Percentiles rank a stretch among this genome's conserved stretches.
Conservation (phyloP, 2,888 invertebrate genomes). For the Helicoverpa assulta region DNA sequence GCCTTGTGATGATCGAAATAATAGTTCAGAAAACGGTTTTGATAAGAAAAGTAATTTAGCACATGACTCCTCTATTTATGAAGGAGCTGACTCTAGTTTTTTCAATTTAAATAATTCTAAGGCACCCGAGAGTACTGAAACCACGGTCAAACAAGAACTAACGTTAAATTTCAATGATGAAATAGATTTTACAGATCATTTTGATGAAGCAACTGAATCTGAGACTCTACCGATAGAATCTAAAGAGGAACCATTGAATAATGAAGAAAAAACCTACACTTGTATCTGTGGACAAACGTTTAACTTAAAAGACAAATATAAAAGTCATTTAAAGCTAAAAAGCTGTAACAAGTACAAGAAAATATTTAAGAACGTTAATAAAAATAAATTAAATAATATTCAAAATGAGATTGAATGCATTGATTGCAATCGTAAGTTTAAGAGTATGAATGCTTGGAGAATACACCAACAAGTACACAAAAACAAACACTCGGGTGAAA, state of each 20-base stretch:
- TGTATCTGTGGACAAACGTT: slow-evolving; percentile 59
- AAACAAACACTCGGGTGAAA: neutral
- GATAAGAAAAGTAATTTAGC: slow-evolving; percentile 44
- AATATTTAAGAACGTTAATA: slow-evolving; percentile 44
- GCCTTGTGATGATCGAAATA: slow-evolving; percentile 19
- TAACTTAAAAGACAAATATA: slow-evolving; percentile 54
- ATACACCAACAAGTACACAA: slow-evolving; percentile 56
- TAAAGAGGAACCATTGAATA: slow-evolving; percentile 26
- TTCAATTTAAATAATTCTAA: slow-evolving; percentile 6
- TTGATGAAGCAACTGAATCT: slow-evolving; percentile 38
- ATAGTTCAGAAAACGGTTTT: slow-evolving; percentile 15
- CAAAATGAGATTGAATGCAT: slow-evolving; percentile 55
- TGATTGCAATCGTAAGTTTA: slow-evolving; percentile 63
- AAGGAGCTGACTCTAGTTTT: slow-evolving; percentile 10
- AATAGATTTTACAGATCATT: slow-evolving; percentile 49
- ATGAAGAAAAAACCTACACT: slow-evolving; percentile 29
- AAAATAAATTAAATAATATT: slow-evolving; percentile 36
- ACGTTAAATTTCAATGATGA: slow-evolving; percentile 42
- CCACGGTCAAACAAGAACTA: slow-evolving; percentile 46
- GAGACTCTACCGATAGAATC: slow-evolving; percentile 40
- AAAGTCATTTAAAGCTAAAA: slow-evolving; percentile 59
- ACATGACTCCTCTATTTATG: slow-evolving; percentile 13
- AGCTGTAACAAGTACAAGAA: slow-evolving; percentile 58
- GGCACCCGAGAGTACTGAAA: slow-evolving; percentile 5
- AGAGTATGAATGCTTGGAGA: slow-evolving; percentile 57